phyloP scores from a whole-genome alignment of 1,140 invertebrate species.

The Hyphantria cunea region DNA sequence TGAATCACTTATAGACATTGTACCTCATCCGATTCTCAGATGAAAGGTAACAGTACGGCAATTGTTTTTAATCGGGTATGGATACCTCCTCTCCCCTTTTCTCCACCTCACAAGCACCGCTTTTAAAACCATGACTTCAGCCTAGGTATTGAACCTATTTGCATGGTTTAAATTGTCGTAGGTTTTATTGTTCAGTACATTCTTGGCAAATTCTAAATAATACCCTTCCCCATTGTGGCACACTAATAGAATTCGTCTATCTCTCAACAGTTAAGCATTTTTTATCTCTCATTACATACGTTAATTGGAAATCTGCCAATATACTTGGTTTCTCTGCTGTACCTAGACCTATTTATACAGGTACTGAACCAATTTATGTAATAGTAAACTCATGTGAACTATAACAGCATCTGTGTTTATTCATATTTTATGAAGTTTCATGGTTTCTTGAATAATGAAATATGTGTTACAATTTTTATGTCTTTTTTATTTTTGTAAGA shows the following conservation, averaged over 20 bases:
- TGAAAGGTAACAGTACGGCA: too few relatives aligned
- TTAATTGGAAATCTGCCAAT: conserved; percentile 12
- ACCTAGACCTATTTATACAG: conserved; percentile 3
- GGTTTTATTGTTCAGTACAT: neutral
- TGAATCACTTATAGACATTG: too few relatives aligned
- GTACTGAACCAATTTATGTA: conserved; percentile 8
- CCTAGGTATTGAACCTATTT: too few relatives aligned
- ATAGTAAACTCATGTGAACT: neutral
- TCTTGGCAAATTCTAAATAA: neutral
- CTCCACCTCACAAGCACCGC: too few relatives aligned
- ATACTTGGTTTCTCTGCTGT: neutral
- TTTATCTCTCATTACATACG: neutral
- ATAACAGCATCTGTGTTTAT: neutral
- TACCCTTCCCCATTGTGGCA: neutral
- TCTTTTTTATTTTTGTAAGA: too few relatives aligned
- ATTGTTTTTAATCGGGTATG: too few relatives aligned
- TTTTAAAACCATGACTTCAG: too few relatives aligned
- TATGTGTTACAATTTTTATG: too few relatives aligned
- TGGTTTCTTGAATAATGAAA: too few relatives aligned
- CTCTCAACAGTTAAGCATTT: neutral
- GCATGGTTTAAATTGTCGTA: neutral
- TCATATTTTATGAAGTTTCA: too few relatives aligned
- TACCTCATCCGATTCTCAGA: too few relatives aligned
- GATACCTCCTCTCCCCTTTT: too few relatives aligned
- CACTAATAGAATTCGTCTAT: neutral